These are phyloP conservation scores for Coelopa pilipes DNA, from an alignment of 2,888 invertebrate species.

Conservation along the genomic window DNA sequence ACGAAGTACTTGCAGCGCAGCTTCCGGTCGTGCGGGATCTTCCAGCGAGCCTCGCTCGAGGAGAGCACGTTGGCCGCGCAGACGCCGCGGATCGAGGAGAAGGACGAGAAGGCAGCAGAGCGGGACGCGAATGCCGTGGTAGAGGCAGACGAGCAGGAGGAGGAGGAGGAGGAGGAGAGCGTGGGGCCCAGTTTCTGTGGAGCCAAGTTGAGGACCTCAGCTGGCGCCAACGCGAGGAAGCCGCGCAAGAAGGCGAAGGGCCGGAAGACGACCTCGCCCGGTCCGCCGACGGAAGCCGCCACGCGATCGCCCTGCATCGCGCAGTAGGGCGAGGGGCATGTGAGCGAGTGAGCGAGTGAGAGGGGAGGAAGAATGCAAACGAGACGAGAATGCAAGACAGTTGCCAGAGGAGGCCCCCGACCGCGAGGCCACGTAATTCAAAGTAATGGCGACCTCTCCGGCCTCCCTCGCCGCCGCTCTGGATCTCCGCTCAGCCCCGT, in stretches of 20 bases:
- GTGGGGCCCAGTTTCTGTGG: slow-evolving; percentile 39
- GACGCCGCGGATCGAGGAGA: neutral
- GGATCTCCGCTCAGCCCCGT: neutral
- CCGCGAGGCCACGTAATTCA: neutral
- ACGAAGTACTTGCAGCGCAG: slow-evolving; percentile 45
- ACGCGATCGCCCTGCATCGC: neutral
- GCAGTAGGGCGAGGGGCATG: neutral
- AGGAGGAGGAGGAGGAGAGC: neutral
- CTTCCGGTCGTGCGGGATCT: slow-evolving; percentile 38
- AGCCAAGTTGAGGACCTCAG: slow-evolving; percentile 25
- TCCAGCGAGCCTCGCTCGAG: slow-evolving; percentile 35
- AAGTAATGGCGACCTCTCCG: neutral
- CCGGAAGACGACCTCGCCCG: neutral
- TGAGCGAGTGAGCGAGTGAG: neutral
- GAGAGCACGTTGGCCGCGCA: neutral
- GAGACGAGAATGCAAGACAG: neutral
- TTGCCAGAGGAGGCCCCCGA: neutral
- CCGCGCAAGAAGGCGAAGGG: neutral
- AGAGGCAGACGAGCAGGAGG: neutral
- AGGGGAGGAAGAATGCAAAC: no score
- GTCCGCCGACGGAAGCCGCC: no score
- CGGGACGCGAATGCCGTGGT: neutral
- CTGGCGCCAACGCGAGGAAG: neutral
- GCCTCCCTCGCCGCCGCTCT: no score
- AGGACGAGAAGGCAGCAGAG: neutral